phyloP scores from a whole-genome alignment of 1,140 invertebrate species.

The Leptopilina boulardi region DNA sequence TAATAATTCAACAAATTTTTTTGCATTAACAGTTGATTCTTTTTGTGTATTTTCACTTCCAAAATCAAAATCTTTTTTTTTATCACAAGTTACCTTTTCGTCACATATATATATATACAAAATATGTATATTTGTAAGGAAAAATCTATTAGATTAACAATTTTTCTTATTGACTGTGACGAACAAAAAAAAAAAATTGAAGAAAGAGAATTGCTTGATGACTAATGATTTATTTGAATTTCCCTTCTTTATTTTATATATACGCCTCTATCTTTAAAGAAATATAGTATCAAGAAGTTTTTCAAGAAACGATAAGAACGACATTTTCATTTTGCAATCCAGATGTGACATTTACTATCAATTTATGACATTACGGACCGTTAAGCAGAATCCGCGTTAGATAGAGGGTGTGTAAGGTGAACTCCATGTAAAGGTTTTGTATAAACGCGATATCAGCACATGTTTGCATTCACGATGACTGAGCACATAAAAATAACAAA shows the following conservation, averaged over 20 bases:
- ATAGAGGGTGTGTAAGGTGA: conserved; percentile 44
- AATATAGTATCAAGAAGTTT: conserved; percentile 45
- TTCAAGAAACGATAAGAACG: conserved; percentile 45
- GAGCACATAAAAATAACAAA: conserved; percentile 23
- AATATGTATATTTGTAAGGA: too few species aligned
- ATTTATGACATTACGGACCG: conserved; percentile 68
- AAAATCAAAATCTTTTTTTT: too few species aligned
- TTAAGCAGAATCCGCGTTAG: conserved; percentile 62
- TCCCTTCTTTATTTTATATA: too few species aligned
- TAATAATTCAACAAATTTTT: too few species aligned
- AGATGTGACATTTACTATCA: conserved; percentile 72
- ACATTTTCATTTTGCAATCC: conserved; percentile 66
- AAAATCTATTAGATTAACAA: too few species aligned
- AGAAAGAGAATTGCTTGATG: too few species aligned
- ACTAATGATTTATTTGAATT: background rate
- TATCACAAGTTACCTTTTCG: too few species aligned
- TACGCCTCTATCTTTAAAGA: background rate
- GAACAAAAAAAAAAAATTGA: too few species aligned
- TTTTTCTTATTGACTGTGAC: too few species aligned
- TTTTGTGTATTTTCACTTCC: too few species aligned
- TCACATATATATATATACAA: too few species aligned
- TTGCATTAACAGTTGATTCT: too few species aligned
- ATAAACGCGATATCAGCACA: conserved; percentile 28
- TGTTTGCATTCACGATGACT: conserved; percentile 26
- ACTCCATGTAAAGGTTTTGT: conserved; percentile 8